Percentiles rank a stretch among this genome's conserved stretches.
Conservation (phyloP, 2,113 vertebrate genomes). For the Phycodurus eques region DNA sequence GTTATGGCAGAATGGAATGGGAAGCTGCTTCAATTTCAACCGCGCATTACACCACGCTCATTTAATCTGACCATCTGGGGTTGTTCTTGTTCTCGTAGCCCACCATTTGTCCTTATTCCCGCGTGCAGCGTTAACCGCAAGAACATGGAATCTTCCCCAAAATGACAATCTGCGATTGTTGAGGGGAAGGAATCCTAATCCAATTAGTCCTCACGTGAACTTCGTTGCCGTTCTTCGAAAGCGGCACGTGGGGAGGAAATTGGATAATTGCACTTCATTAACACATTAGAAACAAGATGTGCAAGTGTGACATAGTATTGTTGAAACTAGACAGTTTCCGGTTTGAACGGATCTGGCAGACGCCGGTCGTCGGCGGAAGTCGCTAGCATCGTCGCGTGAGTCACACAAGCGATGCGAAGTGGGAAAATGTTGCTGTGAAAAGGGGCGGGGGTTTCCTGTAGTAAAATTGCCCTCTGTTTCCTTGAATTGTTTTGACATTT, state of each 20-base stretch:
- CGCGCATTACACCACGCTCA: neutral
- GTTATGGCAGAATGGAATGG: constrained; percentile 55
- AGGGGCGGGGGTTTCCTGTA: neutral
- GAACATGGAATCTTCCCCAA: constrained; percentile 43
- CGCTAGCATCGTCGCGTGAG: constrained; percentile 19
- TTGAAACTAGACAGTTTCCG: neutral
- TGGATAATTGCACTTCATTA: constrained; percentile 26
- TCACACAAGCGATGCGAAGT: constrained; percentile 23
- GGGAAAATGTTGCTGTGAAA: constrained; percentile 6
- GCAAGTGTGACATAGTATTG: constrained; percentile 3
- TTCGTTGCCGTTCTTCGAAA: neutral
- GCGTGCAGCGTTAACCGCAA: constrained; percentile 14
- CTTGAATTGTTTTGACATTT: neutral
- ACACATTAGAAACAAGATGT: constrained; percentile 19
- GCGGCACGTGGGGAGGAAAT: constrained; percentile 34
- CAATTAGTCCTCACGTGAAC: constrained; percentile 42
- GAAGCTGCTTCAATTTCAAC: constrained; percentile 46
- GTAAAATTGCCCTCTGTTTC: neutral
- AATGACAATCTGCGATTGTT: constrained; percentile 58
- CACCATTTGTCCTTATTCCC: neutral
- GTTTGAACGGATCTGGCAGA: constrained; percentile 28
- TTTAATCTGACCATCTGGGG: constrained; percentile 27
- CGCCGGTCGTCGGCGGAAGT: constrained; percentile 44
- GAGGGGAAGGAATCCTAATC: constrained; percentile 53
- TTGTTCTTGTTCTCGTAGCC: constrained; percentile 10